Conservation (phyloP, 1,140 invertebrate species). For the Achatina immaculata region DNA sequence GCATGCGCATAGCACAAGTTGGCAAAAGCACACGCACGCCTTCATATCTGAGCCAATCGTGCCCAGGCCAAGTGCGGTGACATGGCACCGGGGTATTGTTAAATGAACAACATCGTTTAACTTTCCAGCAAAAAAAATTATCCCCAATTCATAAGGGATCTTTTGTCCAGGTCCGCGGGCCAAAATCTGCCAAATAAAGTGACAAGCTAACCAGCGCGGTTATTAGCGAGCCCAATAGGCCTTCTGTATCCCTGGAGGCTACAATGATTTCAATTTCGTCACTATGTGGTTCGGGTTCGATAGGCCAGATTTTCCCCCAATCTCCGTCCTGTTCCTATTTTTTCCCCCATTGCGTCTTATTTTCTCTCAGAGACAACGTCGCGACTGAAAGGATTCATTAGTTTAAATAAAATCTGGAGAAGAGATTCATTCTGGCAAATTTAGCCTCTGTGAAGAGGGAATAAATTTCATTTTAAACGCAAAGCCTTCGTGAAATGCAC, state of each 20-base stretch:
- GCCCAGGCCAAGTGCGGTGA: no score
- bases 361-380: not conserved
- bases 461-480: not conserved
- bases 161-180: not conserved
- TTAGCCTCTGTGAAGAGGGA: not conserved
- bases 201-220: not conserved
- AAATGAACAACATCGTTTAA: conserved; percentile 8
- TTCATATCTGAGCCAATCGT: not conserved
- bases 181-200: conserved; percentile 12
- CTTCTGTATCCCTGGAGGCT: not conserved
- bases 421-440: not conserved
- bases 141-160: not conserved
- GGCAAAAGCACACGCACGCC: not conserved
- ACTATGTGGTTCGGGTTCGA: not conserved
- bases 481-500: no score
- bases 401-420: not conserved
- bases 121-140: not conserved
- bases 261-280: not conserved
- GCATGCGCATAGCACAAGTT: not conserved
- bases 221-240: conserved; percentile 6
- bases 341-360: not conserved
- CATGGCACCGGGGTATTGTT: not conserved
- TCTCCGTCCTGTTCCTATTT: not conserved
- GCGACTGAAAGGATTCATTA: not conserved
- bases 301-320: not conserved